These are phyloP conservation scores for Eupeodes latifasciatus DNA, from an alignment of 2,888 invertebrate species.

Conservation along the genomic window DNA sequence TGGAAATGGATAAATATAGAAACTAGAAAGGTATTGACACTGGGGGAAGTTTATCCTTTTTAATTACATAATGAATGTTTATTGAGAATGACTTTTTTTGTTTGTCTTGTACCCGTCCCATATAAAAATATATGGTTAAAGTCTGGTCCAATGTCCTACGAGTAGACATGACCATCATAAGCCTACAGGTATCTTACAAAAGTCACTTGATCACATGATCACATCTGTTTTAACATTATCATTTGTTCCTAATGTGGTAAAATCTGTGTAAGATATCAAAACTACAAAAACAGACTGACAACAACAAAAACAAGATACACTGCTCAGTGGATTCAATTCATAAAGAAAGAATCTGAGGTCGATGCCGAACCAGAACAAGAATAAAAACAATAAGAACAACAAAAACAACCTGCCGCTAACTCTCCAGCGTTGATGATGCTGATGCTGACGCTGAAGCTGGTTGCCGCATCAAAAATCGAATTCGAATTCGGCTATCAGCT, in stretches of 20 bases:
- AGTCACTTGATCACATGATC: conserved; percentile 33
- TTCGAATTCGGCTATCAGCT: conserved; percentile 80
- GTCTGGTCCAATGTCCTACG: conserved; percentile 5
- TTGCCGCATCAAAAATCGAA: conserved; percentile 70
- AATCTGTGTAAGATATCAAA: conserved; percentile 56
- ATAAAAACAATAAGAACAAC: conserved; percentile 10
- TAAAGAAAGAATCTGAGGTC: conserved; percentile 50
- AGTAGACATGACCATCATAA: not conserved
- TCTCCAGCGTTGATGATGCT: not conserved
- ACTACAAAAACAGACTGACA: conserved; percentile 44
- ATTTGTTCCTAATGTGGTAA: conserved; percentile 66
- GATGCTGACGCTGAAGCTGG: conserved; percentile 31
- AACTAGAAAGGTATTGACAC: not conserved
- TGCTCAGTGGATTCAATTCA: conserved; percentile 61
- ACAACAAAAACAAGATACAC: conserved; percentile 24
- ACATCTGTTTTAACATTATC: conserved; percentile 52
- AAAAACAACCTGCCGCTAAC: conserved; percentile 71
- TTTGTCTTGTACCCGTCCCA: conserved; percentile 11
- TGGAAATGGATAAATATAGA: not conserved
- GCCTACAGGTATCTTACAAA: not conserved
- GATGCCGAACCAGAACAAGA: not conserved
- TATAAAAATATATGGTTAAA: not conserved
- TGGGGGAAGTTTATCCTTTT: conserved; percentile 17
- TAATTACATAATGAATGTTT: conserved; percentile 42
- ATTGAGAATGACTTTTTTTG: conserved; percentile 15